Evolutionary conservation across 1,140 invertebrate species (phyloP), one percentile per base, ranked within the genome.

Genomic region (Melanaphis sacchari): DNA sequence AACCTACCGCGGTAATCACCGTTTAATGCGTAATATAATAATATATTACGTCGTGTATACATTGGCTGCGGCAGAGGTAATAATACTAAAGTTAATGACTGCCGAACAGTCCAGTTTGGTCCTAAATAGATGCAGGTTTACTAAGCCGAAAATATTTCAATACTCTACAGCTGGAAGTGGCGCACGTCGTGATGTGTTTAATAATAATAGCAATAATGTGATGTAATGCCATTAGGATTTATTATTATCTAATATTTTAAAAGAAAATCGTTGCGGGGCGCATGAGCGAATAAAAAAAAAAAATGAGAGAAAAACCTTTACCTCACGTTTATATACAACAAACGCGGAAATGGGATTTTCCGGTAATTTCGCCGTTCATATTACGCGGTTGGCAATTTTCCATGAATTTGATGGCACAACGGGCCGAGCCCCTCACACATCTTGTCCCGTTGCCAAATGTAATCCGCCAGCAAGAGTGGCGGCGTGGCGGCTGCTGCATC

Each of bases 401-500:
- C 91, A 93, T 81, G 81, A 52, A 49, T 93, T 82, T 52, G 91
- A 85, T 93, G 54, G 81, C 46, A 54, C 36, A 54, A 82, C 91
- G 46, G 46, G 81, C 43, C 76, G 59, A 49, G 46, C 76, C 81
- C 91, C 49, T 84, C 43, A 81, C 91, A 43, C 91, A n/a, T 93
- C 81, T 93, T 93, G 91, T 93, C 91, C 46, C 91, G 36, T 41
- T 93, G 91, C 91, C 91, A 93, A 93, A 52, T 93, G 91, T 93
- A 93, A 93, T 93, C 81, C 91, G 26, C 46, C 91, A 26, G 49
- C 81, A 84, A 84, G 81, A 49, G 46, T 81, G 26, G 49, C 81
- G 31, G 38, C 38, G 81, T 36, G 21, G 46, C 26, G 90, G 40
- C 24, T 26, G 43, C n/a, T 36, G 22, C 36, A 18, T 43, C 31